phyloP scores from a whole-genome alignment of 2,113 vertebrate species.

The Gasterosteus nipponicus region DNA sequence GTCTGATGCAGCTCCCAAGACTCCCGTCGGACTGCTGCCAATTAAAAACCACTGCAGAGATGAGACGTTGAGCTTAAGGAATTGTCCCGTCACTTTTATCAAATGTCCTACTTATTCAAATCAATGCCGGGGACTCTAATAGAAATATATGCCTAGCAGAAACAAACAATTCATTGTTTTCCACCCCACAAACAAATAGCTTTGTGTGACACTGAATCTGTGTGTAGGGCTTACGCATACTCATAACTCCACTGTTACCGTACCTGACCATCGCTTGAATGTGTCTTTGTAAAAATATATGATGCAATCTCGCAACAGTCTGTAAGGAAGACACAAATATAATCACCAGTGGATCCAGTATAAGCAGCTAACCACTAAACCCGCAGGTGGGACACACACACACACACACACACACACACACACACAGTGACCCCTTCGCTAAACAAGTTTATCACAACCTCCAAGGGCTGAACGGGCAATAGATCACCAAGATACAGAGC shows the following conservation, averaged over 20 bases:
- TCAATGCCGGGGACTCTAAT: not conserved
- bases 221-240: conserved; percentile 7
- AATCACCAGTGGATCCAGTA: conserved; percentile 36
- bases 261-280: conserved; percentile 24
- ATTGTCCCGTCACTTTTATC: not conserved
- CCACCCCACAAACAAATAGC: conserved; percentile 9
- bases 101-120: conserved; percentile 16
- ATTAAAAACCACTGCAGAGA: conserved; percentile 17
- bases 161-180: not conserved
- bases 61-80: conserved; percentile 1
- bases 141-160: not conserved
- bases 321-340: conserved; percentile 37
- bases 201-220: conserved; percentile 4
- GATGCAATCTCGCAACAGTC: conserved; percentile 30
- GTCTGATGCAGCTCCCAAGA: not conserved
- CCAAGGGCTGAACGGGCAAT: conserved; percentile 68
- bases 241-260: conserved; percentile 22
- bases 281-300: conserved; percentile 42
- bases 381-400: not conserved
- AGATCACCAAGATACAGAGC: conserved; percentile 56
- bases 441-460: conserved; percentile 78
- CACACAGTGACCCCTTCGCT: conserved; percentile 50
- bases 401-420: conserved; percentile 21
- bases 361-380: conserved; percentile 24
- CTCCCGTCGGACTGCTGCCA: conserved; percentile 9